A percentile compares a stretch with the other conserved stretches of the same genome.
Conservation (phyloP, 2,797 vertebrate species). For the Parambassis ranga region DNA sequence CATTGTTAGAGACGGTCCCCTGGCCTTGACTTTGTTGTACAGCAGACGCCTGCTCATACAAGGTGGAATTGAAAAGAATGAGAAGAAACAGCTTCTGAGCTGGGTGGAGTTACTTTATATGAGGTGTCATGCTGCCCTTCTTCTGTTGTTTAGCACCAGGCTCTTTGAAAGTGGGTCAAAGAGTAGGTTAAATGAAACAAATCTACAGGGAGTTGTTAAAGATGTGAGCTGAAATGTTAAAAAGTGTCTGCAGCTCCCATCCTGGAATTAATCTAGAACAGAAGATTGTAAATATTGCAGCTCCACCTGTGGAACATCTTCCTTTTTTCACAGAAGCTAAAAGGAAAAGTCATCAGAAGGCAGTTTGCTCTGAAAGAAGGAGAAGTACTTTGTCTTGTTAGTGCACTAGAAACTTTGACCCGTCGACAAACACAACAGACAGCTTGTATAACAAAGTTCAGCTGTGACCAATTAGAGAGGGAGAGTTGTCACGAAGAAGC, state of each 20-base stretch:
- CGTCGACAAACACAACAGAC: slow-evolving; percentile 22
- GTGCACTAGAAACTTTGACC: slow-evolving; percentile 38
- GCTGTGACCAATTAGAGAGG: slow-evolving; percentile 60
- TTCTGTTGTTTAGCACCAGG: slow-evolving; percentile 40
- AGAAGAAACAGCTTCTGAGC: slow-evolving; percentile 7
- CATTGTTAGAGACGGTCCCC: slow-evolving; percentile 50
- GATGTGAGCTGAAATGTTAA: slow-evolving; percentile 11
- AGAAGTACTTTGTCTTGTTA: slow-evolving; percentile 6
- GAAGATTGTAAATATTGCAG: neutral
- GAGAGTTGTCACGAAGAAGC: slow-evolving; percentile 41
- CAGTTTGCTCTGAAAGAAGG: slow-evolving; percentile 13
- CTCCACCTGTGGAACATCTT: neutral
- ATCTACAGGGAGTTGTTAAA: slow-evolving; percentile 33
- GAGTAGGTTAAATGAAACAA: slow-evolving; percentile 50
- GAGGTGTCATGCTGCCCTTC: slow-evolving; percentile 37
- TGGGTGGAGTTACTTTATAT: slow-evolving; percentile 26
- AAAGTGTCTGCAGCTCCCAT: neutral
- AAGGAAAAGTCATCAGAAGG: neutral
- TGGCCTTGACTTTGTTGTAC: slow-evolving; percentile 51
- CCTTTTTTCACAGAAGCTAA: neutral
- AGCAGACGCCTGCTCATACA: slow-evolving; percentile 32
- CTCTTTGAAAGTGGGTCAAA: slow-evolving; percentile 60
- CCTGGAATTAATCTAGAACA: neutral
- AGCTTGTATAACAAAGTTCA: slow-evolving; percentile 48
- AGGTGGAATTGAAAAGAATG: slow-evolving; percentile 47